Base-by-base conservation (phyloP, 2,797 vertebrate genomes). In the Lemur catta region DNA sequence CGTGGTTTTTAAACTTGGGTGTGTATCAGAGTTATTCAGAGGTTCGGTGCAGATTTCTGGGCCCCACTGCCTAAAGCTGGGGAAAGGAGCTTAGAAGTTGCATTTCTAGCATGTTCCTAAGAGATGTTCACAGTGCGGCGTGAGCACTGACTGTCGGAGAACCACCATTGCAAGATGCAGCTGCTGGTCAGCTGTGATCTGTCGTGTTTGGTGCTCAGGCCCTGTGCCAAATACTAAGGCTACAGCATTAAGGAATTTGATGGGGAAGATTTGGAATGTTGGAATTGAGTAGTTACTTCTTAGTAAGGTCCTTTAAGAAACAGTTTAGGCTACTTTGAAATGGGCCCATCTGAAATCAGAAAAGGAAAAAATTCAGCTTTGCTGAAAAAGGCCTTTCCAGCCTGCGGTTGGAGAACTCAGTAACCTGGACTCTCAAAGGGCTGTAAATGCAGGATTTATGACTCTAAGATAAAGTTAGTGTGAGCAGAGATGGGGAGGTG, bases 151-250 rank as follows among this genome's bases (percentile, higher is more conserved):
- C 15, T n/a, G 35, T 57, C 28, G 50, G 59, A 43, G 30, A 85
- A 30, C 11, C 9, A 17, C 38, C 57, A 33, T 69, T 10, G 41
- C 0, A 0, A 4, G 24, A 28, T 17, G 11, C 22, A 5, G 15
- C 4, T 61, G 59, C 35, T 72, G 76, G 15, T n/a, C 52, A 75
- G 35, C 38, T 20, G 26, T 55, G 55, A 11, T 18, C 76, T 75
- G 15, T 17, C 1, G 0, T 12, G 26, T 67, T 63, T 46, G 46
- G 46, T 69, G 41, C 55, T 50, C 12, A 85, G 48, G 12, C 6
- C n/a, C 38, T 76, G 43, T 69, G 72, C 72, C 59, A 81, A 81
- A 65, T 11, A 28, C 8, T 33, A 82, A 93, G n/a, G 13, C 24
- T 50, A 18, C 13, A 76, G n/a, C n/a, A 22, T 46, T 93, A 33